phyloP scores from a whole-genome alignment of 2,113 vertebrate species.

The human region GRCh38 chr3:131546001-131546500 shows the following conservation, averaged over 20 bases:
- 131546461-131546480: neutral
- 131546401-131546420: neutral
- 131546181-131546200: neutral
- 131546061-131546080: too few species aligned
- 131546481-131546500: neutral
- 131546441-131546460: neutral
- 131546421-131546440: neutral
- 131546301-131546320: neutral
- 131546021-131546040: too few species aligned
- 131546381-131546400: neutral
- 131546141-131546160: neutral
- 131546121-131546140: neutral
- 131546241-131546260: neutral
- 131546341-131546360: neutral
- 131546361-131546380: neutral
- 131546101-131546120: neutral
- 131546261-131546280: slow-evolving; percentile 20
- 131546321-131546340: neutral
- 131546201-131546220: neutral
- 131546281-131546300: neutral
- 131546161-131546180: neutral
- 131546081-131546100: neutral
- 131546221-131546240: neutral
- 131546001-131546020: too few species aligned
- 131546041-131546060: too few species aligned